Percentiles rank a stretch among this genome's conserved stretches.
These are phyloP conservation scores for Siphlonurus alternatus DNA, from an alignment of 2,888 invertebrate species.

Conservation along the genomic window DNA sequence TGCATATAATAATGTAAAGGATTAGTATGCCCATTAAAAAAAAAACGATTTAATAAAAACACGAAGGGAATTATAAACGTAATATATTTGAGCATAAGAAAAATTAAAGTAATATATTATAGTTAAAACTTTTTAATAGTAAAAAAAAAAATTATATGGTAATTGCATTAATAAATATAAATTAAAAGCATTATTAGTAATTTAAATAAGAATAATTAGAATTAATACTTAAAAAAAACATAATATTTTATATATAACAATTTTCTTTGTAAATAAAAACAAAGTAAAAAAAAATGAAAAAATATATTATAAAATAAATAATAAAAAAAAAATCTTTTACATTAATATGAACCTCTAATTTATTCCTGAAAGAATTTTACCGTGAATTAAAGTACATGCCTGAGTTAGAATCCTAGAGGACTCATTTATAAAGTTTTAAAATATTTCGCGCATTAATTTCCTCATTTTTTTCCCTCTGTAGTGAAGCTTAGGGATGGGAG, in stretches of 20 bases:
- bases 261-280: not conserved
- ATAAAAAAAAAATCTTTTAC: not conserved
- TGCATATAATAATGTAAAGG: too few species aligned
- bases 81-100: too few species aligned
- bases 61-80: too few species aligned
- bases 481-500: not conserved
- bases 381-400: too few species aligned
- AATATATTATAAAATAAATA: not conserved
- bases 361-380: not conserved
- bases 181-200: not conserved
- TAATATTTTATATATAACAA: not conserved
- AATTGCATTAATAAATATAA: not conserved
- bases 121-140: not conserved
- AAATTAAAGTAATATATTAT: not conserved
- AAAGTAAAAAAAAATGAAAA: not conserved
- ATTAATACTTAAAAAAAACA: not conserved
- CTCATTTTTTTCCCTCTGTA: not conserved
- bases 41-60: too few species aligned
- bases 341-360: not conserved
- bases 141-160: not conserved
- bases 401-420: not conserved
- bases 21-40: too few species aligned
- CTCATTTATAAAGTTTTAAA: slow-evolving; percentile 1
- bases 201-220: not conserved
- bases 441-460: slow-evolving; percentile 2